Conservation (phyloP, 2,888 invertebrate genomes). For the Nomada fabriciana region DNA sequence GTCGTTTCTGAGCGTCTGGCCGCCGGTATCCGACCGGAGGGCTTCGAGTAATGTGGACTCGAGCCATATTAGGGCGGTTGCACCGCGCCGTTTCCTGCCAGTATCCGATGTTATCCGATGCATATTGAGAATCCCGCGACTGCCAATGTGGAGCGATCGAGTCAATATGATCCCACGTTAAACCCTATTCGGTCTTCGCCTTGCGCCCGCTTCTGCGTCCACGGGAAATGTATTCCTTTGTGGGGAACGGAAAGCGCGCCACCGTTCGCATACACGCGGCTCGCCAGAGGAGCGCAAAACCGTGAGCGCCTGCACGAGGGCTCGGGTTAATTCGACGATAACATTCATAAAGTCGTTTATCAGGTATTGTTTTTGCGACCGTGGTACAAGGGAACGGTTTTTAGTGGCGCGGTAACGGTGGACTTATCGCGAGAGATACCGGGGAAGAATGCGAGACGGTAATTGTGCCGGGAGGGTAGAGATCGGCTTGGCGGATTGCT, state of each 20-base stretch:
- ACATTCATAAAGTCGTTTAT: constrained; percentile 57
- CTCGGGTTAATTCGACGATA: constrained; percentile 43
- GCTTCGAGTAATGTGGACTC: constrained; percentile 80
- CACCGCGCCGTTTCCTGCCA: constrained; percentile 73
- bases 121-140: constrained; percentile 71
- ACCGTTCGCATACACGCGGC: neutral
- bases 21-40: constrained; percentile 60
- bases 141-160: constrained; percentile 74
- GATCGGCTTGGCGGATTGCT: constrained; percentile 17
- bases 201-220: constrained; percentile 39
- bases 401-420: neutral
- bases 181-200: constrained; percentile 68
- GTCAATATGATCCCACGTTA: constrained; percentile 72
- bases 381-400: constrained; percentile 16
- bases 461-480: constrained; percentile 20
- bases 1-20: constrained; percentile 59
- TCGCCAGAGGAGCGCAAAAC: neutral
- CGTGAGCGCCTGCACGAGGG: neutral
- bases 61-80: constrained; percentile 79
- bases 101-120: constrained; percentile 70
- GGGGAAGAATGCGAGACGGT: constrained; percentile 19
- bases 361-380: constrained; percentile 40
- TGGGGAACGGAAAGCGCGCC: constrained; percentile 7
- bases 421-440: constrained; percentile 26
- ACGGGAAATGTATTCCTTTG: constrained; percentile 56